A percentile compares a stretch with the other conserved stretches of the same genome.
Conservation (phyloP, 2,113 vertebrate species). For the Myiozetetes cayanensis region DNA sequence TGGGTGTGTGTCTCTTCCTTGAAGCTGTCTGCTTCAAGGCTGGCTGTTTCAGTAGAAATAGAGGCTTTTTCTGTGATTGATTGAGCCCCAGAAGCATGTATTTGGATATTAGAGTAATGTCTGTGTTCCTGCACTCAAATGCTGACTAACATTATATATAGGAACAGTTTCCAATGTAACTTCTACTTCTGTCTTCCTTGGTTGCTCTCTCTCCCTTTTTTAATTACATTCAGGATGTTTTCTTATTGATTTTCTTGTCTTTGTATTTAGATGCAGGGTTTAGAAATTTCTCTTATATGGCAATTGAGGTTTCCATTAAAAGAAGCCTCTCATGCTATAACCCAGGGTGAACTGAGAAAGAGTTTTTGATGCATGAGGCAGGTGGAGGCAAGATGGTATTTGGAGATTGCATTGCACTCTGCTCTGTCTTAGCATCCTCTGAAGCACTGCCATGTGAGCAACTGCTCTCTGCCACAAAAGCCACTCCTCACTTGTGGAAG, state of each 20-base stretch:
- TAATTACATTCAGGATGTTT: constrained; percentile 39
- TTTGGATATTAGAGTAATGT: background rate
- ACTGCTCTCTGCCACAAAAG: background rate
- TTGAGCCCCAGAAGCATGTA: background rate
- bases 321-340: background rate
- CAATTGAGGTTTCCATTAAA: constrained; percentile 39
- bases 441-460: background rate
- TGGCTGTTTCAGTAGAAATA: background rate
- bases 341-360: background rate
- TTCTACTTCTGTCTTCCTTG: constrained; percentile 5
- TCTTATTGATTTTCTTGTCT: constrained; percentile 48
- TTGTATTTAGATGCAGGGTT: constrained; percentile 35
- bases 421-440: background rate
- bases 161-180: background rate
- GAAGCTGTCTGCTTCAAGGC: background rate
- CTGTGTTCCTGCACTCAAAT: background rate
- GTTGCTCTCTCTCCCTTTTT: background rate
- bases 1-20: background rate
- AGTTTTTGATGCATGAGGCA: constrained; percentile 20
- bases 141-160: background rate
- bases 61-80: background rate
- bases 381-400: background rate
- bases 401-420: constrained; percentile 2
- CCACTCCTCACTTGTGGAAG: background rate
- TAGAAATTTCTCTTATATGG: constrained; percentile 3